Percentiles rank a stretch among this genome's conserved stretches.
These are phyloP conservation scores for Choloepus hoffmanni DNA, from an alignment of 2,113 vertebrate genomes.

Conservation along the genomic window DNA sequence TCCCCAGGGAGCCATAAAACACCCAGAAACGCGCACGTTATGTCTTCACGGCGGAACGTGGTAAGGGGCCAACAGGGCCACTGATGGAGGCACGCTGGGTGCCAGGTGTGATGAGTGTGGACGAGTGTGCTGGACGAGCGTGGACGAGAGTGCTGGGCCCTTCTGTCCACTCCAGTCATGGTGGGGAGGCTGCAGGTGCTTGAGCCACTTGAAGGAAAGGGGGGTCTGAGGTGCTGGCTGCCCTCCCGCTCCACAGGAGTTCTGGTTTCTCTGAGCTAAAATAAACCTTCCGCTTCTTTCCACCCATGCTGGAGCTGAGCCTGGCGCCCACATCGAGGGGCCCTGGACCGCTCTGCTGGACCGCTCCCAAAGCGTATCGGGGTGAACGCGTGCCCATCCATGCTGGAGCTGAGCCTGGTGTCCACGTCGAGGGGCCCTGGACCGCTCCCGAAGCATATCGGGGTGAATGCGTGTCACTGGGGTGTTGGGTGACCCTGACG, in stretches of 20 bases:
- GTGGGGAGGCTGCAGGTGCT: neutral
- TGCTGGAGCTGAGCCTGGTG: neutral
- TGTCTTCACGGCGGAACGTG: rapidly evolving
- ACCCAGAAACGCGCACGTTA: neutral
- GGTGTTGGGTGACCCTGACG: neutral
- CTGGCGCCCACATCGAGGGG: rapidly evolving
- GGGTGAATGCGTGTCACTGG: rapidly evolving
- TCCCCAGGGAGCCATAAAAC: neutral
- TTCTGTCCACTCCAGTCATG: neutral
- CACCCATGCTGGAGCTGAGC: neutral
- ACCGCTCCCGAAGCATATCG: rapidly evolving
- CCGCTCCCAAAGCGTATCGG: rapidly evolving
- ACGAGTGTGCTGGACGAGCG: no score
- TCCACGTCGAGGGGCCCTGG: neutral
- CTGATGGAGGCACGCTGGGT: rapidly evolving
- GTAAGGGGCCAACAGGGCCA: rapidly evolving
- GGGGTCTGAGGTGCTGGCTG: neutral
- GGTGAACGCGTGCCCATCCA: neutral
- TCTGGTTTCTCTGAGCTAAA: neutral
- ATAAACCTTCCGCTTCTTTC: neutral
- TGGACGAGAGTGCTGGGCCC: neutral
- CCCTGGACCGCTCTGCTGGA: rapidly evolving
- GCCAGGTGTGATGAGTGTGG: neutral
- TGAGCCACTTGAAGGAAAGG: neutral
- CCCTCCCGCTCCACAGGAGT: neutral